A percentile compares a stretch with the other conserved stretches of the same genome.
These are phyloP conservation scores for Thaleichthys pacificus DNA, from an alignment of 2,797 vertebrate genomes.

Conservation along the genomic window DNA sequence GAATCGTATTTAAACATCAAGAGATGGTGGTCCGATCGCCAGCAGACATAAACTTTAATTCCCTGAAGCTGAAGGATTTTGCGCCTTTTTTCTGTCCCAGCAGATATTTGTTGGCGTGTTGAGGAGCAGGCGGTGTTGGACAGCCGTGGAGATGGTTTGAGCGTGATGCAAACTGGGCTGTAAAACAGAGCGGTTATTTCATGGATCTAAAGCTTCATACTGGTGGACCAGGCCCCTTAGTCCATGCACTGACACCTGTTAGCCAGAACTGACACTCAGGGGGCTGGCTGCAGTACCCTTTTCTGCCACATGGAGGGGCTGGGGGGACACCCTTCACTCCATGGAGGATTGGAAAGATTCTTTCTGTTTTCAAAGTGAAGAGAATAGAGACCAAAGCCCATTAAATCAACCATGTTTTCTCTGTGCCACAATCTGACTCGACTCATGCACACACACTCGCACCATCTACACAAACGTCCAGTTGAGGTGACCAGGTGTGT, in stretches of 20 bases:
- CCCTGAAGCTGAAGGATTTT: conserved; percentile 36
- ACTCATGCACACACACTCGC: too few species aligned
- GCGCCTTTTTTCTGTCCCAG: conserved; percentile 8
- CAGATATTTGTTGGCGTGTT: conserved; percentile 19
- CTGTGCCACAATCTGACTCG: too few species aligned
- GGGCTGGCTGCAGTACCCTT: conserved; percentile 25
- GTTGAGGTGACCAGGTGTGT: background rate
- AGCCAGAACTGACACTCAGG: conserved; percentile 1
- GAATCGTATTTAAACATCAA: conserved; percentile 52
- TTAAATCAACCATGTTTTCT: too few species aligned
- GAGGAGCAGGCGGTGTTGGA: conserved; percentile 6
- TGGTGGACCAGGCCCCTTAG: background rate
- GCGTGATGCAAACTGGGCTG: conserved; percentile 24
- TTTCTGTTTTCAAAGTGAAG: background rate
- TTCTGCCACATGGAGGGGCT: conserved; percentile 59
- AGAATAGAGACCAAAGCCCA: too few species aligned
- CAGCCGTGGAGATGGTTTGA: conserved; percentile 25
- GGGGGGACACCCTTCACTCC: conserved; percentile 37
- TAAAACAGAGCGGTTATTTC: conserved; percentile 23
- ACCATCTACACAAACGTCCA: background rate
- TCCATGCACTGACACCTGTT: conserved; percentile 22
- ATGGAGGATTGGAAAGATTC: background rate
- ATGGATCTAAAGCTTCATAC: conserved; percentile 23
- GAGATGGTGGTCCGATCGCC: conserved; percentile 35
- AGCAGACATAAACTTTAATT: conserved; percentile 62